Percentiles rank a stretch among this genome's conserved stretches.
Evolutionary conservation across 2,797 vertebrate species (phyloP).

Genomic region (Menidia menidia): DNA sequence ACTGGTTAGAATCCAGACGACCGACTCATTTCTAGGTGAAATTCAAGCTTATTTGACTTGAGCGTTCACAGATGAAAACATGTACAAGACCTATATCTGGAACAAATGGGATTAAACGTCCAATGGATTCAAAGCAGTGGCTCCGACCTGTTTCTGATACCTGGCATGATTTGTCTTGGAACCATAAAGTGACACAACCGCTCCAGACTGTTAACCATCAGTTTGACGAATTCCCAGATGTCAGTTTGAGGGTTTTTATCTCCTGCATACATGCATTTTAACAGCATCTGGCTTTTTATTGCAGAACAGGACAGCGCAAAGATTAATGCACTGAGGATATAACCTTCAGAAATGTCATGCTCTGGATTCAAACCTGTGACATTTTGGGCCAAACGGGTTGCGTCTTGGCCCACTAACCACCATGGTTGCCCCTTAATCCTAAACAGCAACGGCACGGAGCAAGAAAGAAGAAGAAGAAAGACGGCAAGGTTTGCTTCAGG

Average conservation of each 20-base stretch:
- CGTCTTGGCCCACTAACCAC: conserved; percentile 24
- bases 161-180: not conserved
- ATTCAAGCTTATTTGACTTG: not conserved
- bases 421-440: conserved; percentile 33
- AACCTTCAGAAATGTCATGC: conserved; percentile 68
- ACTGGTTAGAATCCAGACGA: too few species aligned
- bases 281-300: conserved; percentile 20
- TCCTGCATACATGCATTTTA: conserved; percentile 11
- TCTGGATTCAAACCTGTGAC: conserved; percentile 67
- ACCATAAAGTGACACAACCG: not conserved
- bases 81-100: not conserved
- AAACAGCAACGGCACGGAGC: not conserved
- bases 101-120: not conserved
- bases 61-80: not conserved
- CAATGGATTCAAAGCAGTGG: too few species aligned
- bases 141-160: not conserved
- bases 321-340: conserved; percentile 31
- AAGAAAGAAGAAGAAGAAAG: not conserved
- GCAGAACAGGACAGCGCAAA: conserved; percentile 16
- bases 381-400: conserved; percentile 42
- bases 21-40: not conserved
- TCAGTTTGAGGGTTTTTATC: not conserved
- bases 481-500: not conserved
- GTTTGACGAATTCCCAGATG: not conserved
- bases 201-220: not conserved